A percentile compares a stretch with the other conserved stretches of the same genome.
Conservation (phyloP, 2,888 invertebrate genomes). For the Caradrina clavipalpis region DNA sequence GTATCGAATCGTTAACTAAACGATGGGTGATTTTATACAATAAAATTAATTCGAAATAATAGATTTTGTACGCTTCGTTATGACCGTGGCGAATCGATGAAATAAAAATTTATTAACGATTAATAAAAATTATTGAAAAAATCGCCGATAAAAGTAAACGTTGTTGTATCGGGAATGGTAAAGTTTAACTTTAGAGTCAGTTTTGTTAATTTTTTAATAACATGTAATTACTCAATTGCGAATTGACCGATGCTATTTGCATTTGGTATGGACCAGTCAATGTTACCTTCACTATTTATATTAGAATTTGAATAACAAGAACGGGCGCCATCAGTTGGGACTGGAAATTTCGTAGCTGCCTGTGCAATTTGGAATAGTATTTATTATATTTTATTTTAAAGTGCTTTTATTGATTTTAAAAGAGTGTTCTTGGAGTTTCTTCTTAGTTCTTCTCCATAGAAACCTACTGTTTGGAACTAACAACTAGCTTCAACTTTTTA, state of each 20-base stretch:
- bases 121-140: conserved; percentile 57
- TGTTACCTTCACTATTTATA: not conserved
- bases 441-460: too few relatives aligned
- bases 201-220: conserved; percentile 13
- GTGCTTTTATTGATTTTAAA: too few relatives aligned
- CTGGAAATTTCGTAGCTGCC: too few relatives aligned
- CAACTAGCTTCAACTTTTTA: too few relatives aligned
- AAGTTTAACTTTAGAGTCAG: conserved; percentile 15
- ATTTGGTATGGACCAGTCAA: not conserved
- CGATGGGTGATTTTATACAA: conserved; percentile 73
- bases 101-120: conserved; percentile 64
- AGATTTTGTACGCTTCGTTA: conserved; percentile 68
- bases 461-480: too few relatives aligned
- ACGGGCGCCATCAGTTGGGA: too few relatives aligned
- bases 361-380: too few relatives aligned
- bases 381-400: too few relatives aligned
- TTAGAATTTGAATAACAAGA: too few relatives aligned
- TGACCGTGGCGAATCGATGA: conserved; percentile 61
- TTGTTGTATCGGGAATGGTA: conserved; percentile 28
- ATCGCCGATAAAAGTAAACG: conserved; percentile 52
- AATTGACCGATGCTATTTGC: not conserved
- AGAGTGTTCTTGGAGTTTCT: too few relatives aligned
- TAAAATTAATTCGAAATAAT: conserved; percentile 71
- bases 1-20: conserved; percentile 75
- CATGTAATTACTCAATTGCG: conserved; percentile 8